Base-by-base conservation (phyloP, 1,140 invertebrate species). In the Brachionus manjavacas region DNA sequence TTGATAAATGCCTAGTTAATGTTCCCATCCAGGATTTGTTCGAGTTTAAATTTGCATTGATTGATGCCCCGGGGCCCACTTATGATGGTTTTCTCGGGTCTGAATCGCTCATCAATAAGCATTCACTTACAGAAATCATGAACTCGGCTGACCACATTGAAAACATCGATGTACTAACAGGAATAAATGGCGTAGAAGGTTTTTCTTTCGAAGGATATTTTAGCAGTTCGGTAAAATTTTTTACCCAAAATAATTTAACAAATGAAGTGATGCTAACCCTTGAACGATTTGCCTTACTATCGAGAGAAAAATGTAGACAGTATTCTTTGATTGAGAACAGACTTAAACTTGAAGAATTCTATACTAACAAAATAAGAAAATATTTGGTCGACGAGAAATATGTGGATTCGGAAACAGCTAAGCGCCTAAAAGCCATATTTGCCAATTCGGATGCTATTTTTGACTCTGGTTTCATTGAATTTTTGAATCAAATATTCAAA, bases 131-230 rank as follows among this genome's bases (percentile, higher is more conserved):
- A 20, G 79, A 81, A 41, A 64, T 81, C 16, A 9, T 81, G 25
- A 43, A 41, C n/a, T 28, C 35, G 25, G 52, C 52, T 4, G 39
- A 81, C 14, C 12, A 81, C 14, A 64, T 81, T 11, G 52, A 39
- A 8, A 60, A 81, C 14, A 64, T 81, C 25, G 79, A 81, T 68
- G 20, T 81, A 2, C 9, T 81, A n/a, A 81, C 79, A 0, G 52
- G 79, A 25, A 81, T 81, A 64, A 81, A 81, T 46, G 79, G 52
- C 12, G 52, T 81, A 9, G 79, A 81, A 8, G 79, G 79, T 3
- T 81, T 81, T 46, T 81, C 79, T 20, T 81, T 81, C 16, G 79
- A 81, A 23, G 79, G 79, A 20, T 81, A 81, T 64, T 81, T 81
- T 66, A 64, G 52, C 14, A 68, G 20, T 23, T 81, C 79, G 16